Percentiles rank a stretch among this genome's conserved stretches.
Conservation (phyloP, 1,140 invertebrate genomes). For the Nebria ingens region DNA sequence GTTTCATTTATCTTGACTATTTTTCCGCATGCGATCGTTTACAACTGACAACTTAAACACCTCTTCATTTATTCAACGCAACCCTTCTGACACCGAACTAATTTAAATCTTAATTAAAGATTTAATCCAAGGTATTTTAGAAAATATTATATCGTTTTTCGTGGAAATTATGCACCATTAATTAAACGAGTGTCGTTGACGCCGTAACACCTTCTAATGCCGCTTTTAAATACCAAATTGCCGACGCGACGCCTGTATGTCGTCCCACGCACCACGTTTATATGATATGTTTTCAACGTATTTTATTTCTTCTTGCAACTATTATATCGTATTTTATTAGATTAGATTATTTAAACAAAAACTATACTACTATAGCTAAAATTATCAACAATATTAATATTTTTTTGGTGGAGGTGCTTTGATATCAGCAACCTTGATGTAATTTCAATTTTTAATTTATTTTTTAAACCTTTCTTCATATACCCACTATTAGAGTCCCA, state of each 20-base stretch:
- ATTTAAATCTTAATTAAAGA: conserved; percentile 9
- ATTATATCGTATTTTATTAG: too few species aligned
- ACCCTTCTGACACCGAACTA: background rate
- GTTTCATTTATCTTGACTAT: too few species aligned
- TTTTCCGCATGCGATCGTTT: too few species aligned
- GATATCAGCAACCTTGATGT: too few species aligned
- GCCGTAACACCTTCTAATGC: conserved; percentile 15
- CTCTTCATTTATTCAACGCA: background rate
- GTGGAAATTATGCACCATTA: conserved; percentile 10
- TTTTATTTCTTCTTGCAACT: background rate
- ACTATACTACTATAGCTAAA: too few species aligned
- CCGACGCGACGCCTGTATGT: background rate
- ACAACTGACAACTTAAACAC: too few species aligned
- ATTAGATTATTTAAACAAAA: too few species aligned
- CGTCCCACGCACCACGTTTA: background rate
- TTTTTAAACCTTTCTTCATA: too few species aligned
- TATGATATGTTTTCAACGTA: background rate
- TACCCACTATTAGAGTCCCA: too few species aligned
- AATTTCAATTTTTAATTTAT: too few species aligned
- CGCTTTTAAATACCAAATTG: conserved; percentile 6
- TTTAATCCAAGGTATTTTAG: conserved; percentile 3
- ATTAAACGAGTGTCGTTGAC: conserved; percentile 11
- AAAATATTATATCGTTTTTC: conserved; percentile 8
- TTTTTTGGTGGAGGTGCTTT: too few species aligned
- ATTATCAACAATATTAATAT: too few species aligned